Percentiles rank a stretch among this genome's conserved stretches.
Conservation (phyloP, 1,140 invertebrate genomes). For the Zaprionus camerounensis region DNA sequence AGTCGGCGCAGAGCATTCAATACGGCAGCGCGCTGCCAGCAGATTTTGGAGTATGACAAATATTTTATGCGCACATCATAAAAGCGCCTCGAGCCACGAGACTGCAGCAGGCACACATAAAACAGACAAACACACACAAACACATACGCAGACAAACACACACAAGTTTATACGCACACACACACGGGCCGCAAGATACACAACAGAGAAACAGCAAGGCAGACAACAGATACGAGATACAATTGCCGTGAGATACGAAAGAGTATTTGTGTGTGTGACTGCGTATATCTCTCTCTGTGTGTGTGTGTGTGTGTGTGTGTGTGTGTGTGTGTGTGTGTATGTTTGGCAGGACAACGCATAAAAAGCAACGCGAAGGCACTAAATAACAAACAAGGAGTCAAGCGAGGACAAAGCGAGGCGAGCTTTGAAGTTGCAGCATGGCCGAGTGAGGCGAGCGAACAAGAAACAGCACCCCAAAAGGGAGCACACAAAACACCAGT, state of each 20-base stretch:
- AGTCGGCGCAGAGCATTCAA: constrained; percentile 48
- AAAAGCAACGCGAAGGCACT: constrained; percentile 53
- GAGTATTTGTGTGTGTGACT: constrained; percentile 39
- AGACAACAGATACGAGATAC: constrained; percentile 47
- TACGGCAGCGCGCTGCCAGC: constrained; percentile 37
- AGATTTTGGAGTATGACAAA: constrained; percentile 78
- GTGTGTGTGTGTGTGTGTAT: background rate
- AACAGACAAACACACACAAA: constrained; percentile 15
- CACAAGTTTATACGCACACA: background rate
- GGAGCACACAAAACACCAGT: constrained; percentile 43
- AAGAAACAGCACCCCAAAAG: constrained; percentile 39
- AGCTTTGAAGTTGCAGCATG: constrained; percentile 69
- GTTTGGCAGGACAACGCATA: constrained; percentile 51
- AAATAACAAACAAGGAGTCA: constrained; percentile 58
- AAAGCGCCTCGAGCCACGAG: constrained; percentile 58
- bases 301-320: background rate
- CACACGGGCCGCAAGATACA: constrained; percentile 39
- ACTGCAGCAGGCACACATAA: constrained; percentile 56
- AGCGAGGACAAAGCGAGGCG: constrained; percentile 21
- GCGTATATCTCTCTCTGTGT: background rate
- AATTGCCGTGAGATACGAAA: constrained; percentile 53
- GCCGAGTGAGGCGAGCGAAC: constrained; percentile 14
- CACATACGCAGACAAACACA: constrained; percentile 22
- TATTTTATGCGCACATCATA: constrained; percentile 82
- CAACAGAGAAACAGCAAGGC: constrained; percentile 14